Conservation (phyloP, 1,140 invertebrate genomes). For the Drosophila pseudoobscura region DNA sequence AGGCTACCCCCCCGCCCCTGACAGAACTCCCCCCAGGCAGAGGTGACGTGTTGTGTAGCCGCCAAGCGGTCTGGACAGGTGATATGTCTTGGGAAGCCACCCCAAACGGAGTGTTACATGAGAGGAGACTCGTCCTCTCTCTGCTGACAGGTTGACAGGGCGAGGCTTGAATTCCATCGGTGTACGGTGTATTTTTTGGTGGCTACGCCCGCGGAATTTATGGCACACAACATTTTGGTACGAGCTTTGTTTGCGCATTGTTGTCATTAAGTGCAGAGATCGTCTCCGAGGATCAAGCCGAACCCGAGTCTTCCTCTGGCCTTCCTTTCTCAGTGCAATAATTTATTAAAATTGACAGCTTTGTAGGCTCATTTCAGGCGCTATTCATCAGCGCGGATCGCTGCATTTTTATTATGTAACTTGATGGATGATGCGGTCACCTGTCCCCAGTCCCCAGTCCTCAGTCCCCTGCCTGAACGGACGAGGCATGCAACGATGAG, state of each 20-base stretch:
- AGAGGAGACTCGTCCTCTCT: conserved; percentile 16
- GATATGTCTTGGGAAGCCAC: conserved; percentile 60
- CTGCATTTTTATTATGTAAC: conserved; percentile 82
- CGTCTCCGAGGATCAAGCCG: conserved; percentile 17
- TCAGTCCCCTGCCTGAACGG: conserved; percentile 25
- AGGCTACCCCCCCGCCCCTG: too few species aligned
- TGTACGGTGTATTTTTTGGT: conserved; percentile 22
- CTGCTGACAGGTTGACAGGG: conserved; percentile 69
- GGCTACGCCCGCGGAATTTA: conserved; percentile 60
- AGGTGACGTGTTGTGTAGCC: too few species aligned
- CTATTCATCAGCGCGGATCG: conserved; percentile 77
- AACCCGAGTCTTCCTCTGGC: neutral
- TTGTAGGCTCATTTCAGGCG: conserved; percentile 82
- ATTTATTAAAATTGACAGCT: conserved; percentile 83
- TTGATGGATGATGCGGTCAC: conserved; percentile 81
- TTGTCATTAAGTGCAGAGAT: conserved; percentile 72
- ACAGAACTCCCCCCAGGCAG: neutral
- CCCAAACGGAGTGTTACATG: conserved; percentile 53
- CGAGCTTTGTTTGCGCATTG: conserved; percentile 80
- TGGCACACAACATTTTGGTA: conserved; percentile 68
- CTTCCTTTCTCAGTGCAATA: conserved; percentile 69
- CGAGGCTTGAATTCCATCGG: conserved; percentile 45
- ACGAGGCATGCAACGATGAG: conserved; percentile 54
- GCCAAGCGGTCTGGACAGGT: conserved; percentile 50
- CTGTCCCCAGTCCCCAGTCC: conserved; percentile 4